phyloP scores from a whole-genome alignment of 53 echinoderm and acorn worm species.

The Astropecten irregularis region DNA sequence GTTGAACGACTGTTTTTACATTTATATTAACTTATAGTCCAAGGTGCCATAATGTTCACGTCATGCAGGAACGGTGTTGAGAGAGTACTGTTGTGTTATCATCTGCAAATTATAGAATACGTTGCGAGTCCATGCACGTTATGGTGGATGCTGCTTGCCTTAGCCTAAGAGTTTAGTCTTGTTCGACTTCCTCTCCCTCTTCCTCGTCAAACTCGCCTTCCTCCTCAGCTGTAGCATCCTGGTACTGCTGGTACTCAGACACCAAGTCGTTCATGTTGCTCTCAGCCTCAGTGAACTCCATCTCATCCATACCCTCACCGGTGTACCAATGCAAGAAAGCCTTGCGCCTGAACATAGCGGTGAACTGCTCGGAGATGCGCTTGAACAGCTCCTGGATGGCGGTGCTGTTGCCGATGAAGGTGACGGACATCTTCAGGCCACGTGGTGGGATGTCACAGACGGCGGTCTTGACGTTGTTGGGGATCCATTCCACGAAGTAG shows the following conservation, averaged over 20 bases:
- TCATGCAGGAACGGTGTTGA: too few species aligned
- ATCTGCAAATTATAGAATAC: too few species aligned
- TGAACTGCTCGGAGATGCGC: constrained; percentile 91
- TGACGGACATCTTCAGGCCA: constrained; percentile 89
- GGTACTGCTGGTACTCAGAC: constrained; percentile 83
- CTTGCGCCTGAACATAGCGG: constrained; percentile 74
- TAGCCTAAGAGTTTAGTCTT: too few species aligned
- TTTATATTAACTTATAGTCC: too few species aligned
- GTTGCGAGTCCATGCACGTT: too few species aligned
- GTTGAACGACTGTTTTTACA: too few species aligned
- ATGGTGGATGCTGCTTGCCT: too few species aligned
- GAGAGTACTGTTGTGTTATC: too few species aligned
- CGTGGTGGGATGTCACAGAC: constrained; percentile 88
- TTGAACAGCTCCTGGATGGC: constrained; percentile 90
- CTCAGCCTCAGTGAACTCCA: constrained; percentile 84
- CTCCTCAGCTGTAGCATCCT: constrained; percentile 85
- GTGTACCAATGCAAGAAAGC: constrained; percentile 79
- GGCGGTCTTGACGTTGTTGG: constrained; percentile 92
- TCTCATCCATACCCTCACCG: constrained; percentile 83
- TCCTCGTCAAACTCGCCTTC: constrained; percentile 88
- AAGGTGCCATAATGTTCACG: too few species aligned
- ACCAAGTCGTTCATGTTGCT: constrained; percentile 78
- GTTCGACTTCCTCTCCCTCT: constrained; percentile 65
- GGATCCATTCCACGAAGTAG: constrained; percentile 90
- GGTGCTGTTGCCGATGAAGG: constrained; percentile 85